phyloP scores from a whole-genome alignment of 2,888 invertebrate genomes.

The Drosophila emarginata region DNA sequence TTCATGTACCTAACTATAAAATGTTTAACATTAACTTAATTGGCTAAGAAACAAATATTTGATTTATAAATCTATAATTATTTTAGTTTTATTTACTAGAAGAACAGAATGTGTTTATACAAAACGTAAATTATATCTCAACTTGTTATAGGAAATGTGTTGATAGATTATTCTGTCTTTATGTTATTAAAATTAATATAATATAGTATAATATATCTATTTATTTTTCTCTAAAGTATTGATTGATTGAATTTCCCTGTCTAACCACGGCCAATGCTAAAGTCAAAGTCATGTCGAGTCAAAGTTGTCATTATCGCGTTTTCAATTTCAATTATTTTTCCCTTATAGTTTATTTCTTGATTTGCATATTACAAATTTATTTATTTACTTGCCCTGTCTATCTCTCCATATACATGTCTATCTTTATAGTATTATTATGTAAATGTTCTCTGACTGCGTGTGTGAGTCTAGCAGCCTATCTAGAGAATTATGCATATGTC shows the following conservation, averaged over 20 bases:
- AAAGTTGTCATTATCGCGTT: conserved; percentile 54
- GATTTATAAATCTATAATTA: too few species aligned
- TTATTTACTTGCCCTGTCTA: conserved; percentile 49
- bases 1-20: neutral
- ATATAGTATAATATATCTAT: neutral
- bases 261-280: conserved; percentile 35
- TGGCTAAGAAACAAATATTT: too few species aligned
- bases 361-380: conserved; percentile 48
- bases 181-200: neutral
- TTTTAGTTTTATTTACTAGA: too few species aligned
- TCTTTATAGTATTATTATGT: conserved; percentile 49
- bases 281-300: conserved; percentile 54
- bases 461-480: conserved; percentile 51
- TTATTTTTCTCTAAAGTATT: neutral
- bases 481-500: conserved; percentile 69
- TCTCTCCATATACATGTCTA: conserved; percentile 43
- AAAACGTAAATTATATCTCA: neutral
- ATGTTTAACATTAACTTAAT: neutral
- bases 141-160: neutral
- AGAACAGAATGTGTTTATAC: neutral
- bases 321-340: conserved; percentile 19
- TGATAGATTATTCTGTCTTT: neutral
- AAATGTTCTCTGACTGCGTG: conserved; percentile 24
- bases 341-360: conserved; percentile 7
- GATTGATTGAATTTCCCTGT: conserved; percentile 58